phyloP scores from a whole-genome alignment of 2,888 invertebrate genomes.

The Pyrrhia umbra region DNA sequence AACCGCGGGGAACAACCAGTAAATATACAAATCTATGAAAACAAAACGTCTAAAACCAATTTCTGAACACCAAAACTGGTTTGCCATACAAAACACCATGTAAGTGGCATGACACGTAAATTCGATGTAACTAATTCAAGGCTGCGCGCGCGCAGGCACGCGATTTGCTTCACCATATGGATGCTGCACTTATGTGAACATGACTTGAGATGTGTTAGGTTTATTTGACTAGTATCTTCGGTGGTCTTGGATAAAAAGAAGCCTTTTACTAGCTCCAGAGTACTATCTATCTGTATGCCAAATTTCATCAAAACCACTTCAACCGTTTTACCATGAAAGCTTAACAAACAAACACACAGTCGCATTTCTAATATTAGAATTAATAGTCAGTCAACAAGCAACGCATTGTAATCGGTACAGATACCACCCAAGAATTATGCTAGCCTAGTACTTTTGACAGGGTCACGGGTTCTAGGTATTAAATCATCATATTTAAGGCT shows the following conservation, averaged over 20 bases:
- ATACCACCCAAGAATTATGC: constrained; percentile 17
- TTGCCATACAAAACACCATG: constrained; percentile 43
- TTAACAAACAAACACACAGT: too few species aligned
- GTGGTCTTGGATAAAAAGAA: neutral
- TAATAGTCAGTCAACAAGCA: too few species aligned
- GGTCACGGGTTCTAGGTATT: constrained; percentile 29
- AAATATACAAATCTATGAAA: constrained; percentile 19
- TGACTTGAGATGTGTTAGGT: neutral
- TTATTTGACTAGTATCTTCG: constrained; percentile 6
- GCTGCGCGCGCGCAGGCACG: constrained; percentile 40
- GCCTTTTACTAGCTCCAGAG: too few species aligned
- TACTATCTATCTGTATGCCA: too few species aligned
- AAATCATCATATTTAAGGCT: constrained; percentile 36
- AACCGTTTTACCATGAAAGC: too few species aligned
- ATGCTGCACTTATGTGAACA: neutral
- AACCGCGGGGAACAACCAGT: too few species aligned
- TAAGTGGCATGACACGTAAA: constrained; percentile 51
- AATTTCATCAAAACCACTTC: too few species aligned
- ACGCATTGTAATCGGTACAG: neutral
- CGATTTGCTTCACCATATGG: constrained; percentile 33
- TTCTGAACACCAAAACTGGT: constrained; percentile 27
- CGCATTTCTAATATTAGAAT: too few species aligned
- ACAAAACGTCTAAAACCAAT: constrained; percentile 42
- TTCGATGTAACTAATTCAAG: constrained; percentile 58
- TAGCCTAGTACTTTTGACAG: constrained; percentile 6